Evolutionary conservation across 1,140 invertebrate genomes (phyloP).

Genomic region (Drosophila setifemur): DNA sequence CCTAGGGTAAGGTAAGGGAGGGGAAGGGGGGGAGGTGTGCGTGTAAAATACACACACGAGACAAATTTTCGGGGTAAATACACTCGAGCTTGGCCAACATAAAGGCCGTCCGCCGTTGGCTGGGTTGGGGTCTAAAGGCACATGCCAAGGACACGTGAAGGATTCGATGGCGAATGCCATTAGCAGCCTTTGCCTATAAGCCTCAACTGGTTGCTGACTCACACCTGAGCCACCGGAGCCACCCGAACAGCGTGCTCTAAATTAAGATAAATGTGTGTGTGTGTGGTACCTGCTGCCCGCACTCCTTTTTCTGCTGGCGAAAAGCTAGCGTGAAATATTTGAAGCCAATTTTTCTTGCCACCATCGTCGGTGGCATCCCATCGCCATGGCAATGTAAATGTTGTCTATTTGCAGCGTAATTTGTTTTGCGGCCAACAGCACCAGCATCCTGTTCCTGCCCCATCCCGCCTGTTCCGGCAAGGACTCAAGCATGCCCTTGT

Average conservation of each 20-base stretch:
- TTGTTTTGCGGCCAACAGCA: slow-evolving; percentile 49
- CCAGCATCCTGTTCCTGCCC: slow-evolving; percentile 6
- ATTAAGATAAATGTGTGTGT: slow-evolving; percentile 71
- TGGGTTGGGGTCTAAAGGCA: slow-evolving; percentile 19
- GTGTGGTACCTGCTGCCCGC: slow-evolving; percentile 2
- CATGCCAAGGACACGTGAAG: slow-evolving; percentile 74
- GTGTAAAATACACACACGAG: slow-evolving; percentile 61
- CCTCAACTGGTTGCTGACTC: slow-evolving; percentile 46
- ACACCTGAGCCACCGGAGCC: slow-evolving; percentile 16
- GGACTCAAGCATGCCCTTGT: slow-evolving; percentile 23
- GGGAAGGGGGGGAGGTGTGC: not conserved
- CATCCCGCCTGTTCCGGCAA: not conserved
- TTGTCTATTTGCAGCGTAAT: slow-evolving; percentile 66
- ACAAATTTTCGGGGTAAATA: slow-evolving; percentile 72
- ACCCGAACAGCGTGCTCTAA: slow-evolving; percentile 49
- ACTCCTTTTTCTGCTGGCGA: not conserved
- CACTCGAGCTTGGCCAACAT: slow-evolving; percentile 31
- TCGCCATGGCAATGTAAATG: slow-evolving; percentile 51
- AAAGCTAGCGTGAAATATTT: slow-evolving; percentile 71
- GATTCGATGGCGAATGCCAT: slow-evolving; percentile 58
- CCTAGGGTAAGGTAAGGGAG: not conserved
- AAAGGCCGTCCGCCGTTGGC: slow-evolving; percentile 47
- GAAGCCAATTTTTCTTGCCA: slow-evolving; percentile 66
- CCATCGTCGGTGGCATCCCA: slow-evolving; percentile 9
- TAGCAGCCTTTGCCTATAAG: slow-evolving; percentile 48